Base-by-base conservation (phyloP, 1,140 invertebrate species). In the Drosophila truncata region DNA sequence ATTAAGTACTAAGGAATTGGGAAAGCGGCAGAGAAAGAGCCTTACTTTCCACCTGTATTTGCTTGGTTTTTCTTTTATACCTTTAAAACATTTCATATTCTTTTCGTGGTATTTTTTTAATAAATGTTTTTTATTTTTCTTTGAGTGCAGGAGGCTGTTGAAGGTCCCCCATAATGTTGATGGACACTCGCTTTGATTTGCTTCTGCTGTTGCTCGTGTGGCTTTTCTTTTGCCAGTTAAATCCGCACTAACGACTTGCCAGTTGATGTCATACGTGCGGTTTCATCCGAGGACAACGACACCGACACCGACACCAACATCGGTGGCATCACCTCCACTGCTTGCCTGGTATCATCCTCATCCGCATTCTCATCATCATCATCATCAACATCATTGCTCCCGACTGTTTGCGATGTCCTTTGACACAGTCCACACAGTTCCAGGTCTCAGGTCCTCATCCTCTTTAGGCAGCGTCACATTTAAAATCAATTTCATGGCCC, bases 151-250 rank as follows among this genome's bases (percentile, higher is more conserved):
- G 31, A 54, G 31, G 10, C 83, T 75, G 84, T 70, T 78, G 60
- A 80, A 73, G 80, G 67, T 75, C 85, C 6, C 6, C 23, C 85
- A 82, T 90, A 90, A 90, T 80, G 86, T 76, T 90, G 85, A 90
- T 80, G 86, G 85, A 91, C 85, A 90, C 71, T 85, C 82, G 71
- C 86, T 90, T 90, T 90, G 85, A 90, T 90, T 90, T 85, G 77
- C 65, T 69, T 27, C 41, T 80, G 58, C 62, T 59, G 77, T 52
- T 80, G 46, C 47, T 76, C 66, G 33, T 83, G 67, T 71, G 64
- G 67, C 78, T 60, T 57, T 60, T 85, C 50, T 78, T 70, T 75
- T 66, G 76, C 71, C 75, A 57, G 47, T 60, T 75, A 78, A 74
- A 80, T 70, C 72, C 64, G 44, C 59, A 70, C 80, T 84, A 87